These are phyloP conservation scores for Sycophila texana DNA, from an alignment of 2,888 invertebrate genomes.

Conservation along the genomic window DNA sequence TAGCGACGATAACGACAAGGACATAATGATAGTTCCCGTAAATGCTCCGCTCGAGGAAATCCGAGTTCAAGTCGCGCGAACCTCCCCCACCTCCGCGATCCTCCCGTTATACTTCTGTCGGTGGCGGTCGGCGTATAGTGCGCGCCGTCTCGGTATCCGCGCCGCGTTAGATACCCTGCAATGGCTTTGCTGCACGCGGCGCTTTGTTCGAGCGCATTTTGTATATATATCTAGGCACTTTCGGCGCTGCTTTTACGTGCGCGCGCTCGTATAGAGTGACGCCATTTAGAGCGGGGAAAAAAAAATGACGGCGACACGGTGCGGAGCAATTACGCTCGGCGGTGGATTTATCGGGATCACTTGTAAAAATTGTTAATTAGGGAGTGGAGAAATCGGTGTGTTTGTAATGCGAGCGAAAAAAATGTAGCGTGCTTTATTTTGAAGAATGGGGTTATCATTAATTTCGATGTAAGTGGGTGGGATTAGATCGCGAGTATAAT, in stretches of 20 bases:
- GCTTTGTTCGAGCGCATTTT: not conserved
- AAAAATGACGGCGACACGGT: slow-evolving; percentile 12
- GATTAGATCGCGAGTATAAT: too few relatives aligned
- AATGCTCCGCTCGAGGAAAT: slow-evolving; percentile 17
- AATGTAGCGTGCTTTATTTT: too few relatives aligned
- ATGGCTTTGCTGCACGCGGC: not conserved
- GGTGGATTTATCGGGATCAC: slow-evolving; percentile 21
- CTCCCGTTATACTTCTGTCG: slow-evolving; percentile 4
- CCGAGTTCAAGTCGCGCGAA: slow-evolving; percentile 8
- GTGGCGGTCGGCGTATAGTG: not conserved
- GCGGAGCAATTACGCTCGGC: slow-evolving; percentile 10
- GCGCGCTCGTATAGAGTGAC: not conserved
- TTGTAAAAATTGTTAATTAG: slow-evolving; percentile 10
- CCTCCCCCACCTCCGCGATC: not conserved
- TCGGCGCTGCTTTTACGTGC: too few relatives aligned
- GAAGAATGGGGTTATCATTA: too few relatives aligned
- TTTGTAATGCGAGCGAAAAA: not conserved
- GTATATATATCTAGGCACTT: not conserved
- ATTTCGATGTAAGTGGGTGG: too few relatives aligned
- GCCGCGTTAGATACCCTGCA: too few relatives aligned
- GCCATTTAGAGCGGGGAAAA: slow-evolving; percentile 42
- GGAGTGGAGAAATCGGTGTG: not conserved
- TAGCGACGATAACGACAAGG: slow-evolving; percentile 11
- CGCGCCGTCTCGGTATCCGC: not conserved
- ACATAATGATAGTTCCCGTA: slow-evolving; percentile 8